Evolutionary conservation across 2,113 vertebrate species (phyloP).

Genomic region (Paraplagusia blochii): DNA sequence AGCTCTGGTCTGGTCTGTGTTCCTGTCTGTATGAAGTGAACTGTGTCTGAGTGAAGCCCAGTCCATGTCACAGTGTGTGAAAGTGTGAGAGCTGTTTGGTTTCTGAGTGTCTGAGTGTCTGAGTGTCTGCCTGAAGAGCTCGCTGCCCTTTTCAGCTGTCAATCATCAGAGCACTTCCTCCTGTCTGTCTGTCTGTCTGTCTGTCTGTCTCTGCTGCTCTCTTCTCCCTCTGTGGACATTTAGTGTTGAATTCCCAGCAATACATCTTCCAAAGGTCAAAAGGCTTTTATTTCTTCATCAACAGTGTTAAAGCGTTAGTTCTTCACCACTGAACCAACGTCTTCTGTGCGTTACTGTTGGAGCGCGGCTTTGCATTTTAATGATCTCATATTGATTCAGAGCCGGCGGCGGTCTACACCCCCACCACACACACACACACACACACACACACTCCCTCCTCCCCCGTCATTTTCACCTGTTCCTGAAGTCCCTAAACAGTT

Average conservation of each 20-base stretch:
- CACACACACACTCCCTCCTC: too few relatives aligned
- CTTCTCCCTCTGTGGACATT: neutral
- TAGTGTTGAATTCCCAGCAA: neutral
- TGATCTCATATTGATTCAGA: neutral
- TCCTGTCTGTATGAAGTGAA: conserved; percentile 5
- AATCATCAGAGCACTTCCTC: conserved; percentile 23
- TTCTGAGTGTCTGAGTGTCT: conserved; percentile 17
- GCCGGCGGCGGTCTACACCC: too few relatives aligned
- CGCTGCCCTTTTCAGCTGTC: conserved; percentile 51
- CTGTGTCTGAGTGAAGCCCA: conserved; percentile 39
- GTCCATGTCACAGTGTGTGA: conserved; percentile 19
- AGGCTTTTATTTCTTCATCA: neutral
- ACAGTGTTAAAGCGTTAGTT: neutral
- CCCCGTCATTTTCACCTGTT: neutral
- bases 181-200: neutral
- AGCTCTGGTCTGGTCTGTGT: too few relatives aligned
- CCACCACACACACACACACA: too few relatives aligned
- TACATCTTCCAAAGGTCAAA: neutral
- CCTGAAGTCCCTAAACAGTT: neutral
- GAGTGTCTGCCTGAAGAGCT: conserved; percentile 40
- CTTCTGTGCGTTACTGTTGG: neutral
- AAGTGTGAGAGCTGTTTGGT: neutral
- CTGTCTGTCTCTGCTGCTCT: neutral
- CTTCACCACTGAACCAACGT: neutral
- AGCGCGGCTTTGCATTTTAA: neutral